Percentiles rank a stretch among this genome's conserved stretches.
Evolutionary conservation across 1,140 invertebrate genomes (phyloP).

Genomic region (Notospermus geniculatus): DNA sequence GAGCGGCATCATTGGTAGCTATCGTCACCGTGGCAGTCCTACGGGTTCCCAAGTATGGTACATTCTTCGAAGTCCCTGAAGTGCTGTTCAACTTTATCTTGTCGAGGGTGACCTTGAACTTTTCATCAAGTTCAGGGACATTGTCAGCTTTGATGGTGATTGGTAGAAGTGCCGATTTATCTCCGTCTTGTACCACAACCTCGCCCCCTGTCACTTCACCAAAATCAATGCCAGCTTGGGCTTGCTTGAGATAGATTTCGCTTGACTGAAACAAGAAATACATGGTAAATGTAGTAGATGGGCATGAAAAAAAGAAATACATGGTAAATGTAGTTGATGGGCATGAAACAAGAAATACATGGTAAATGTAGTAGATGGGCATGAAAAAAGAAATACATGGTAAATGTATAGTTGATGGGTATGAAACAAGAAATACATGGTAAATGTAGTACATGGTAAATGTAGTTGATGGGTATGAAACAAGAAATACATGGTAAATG

Average conservation of each 20-base stretch:
- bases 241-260: slow-evolving; percentile 14
- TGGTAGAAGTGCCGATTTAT: slow-evolving; percentile 28
- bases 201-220: slow-evolving; percentile 29
- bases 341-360: too few relatives aligned
- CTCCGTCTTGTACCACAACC: slow-evolving; percentile 36
- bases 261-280: slow-evolving; percentile 9
- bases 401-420: too few relatives aligned
- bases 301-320: too few relatives aligned
- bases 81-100: slow-evolving; percentile 37
- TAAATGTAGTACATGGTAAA: too few relatives aligned
- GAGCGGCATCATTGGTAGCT: slow-evolving; percentile 44
- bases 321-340: too few relatives aligned
- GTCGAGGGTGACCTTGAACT: slow-evolving; percentile 35
- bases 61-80: slow-evolving; percentile 26
- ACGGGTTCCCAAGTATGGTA: slow-evolving; percentile 34
- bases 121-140: slow-evolving; percentile 48
- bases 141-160: slow-evolving; percentile 39
- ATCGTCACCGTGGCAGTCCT: slow-evolving; percentile 36
- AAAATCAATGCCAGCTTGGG: slow-evolving; percentile 40
- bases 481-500: too few relatives aligned
- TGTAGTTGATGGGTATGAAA: too few relatives aligned
- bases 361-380: too few relatives aligned
- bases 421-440: too few relatives aligned
- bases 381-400: too few relatives aligned
- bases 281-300: too few relatives aligned